Evolutionary conservation across 2,888 invertebrate species (phyloP).

Genomic region (Thymelicus acteon): DNA sequence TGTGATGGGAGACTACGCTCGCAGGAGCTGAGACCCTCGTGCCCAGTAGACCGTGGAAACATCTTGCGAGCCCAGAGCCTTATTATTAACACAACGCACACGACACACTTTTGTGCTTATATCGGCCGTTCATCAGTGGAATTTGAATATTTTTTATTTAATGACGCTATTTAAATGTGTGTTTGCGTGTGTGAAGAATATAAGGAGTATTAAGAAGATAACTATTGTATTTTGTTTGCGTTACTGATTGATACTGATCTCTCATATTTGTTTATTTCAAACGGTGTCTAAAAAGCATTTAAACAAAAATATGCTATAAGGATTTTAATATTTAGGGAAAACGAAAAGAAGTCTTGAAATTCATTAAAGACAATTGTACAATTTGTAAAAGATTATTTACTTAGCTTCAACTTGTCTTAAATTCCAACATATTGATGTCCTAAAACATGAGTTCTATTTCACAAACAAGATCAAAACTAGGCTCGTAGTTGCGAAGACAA

Average conservation of each 20-base stretch:
- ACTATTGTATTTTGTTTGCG: no score
- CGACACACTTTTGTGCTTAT: neutral
- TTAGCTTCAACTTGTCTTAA: no score
- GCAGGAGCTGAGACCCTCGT: neutral
- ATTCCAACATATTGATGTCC: neutral
- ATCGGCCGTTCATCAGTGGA: neutral
- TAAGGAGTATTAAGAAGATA: no score
- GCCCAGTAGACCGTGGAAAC: conserved; percentile 8
- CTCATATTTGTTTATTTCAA: no score
- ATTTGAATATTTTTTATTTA: neutral
- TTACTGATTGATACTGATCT: no score
- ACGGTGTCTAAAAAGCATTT: no score
- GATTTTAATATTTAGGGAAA: no score
- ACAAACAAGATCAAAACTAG: neutral
- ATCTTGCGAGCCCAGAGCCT: conserved; percentile 18
- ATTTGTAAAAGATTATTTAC: no score
- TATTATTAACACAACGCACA: conserved; percentile 13
- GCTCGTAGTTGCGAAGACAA: neutral
- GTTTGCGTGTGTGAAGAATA: no score
- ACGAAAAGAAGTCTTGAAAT: no score
- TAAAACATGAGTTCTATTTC: neutral
- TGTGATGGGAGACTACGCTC: neutral
- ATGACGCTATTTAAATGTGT: neutral
- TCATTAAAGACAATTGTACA: no score
- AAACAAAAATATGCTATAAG: no score